Conservation (phyloP, 2,797 vertebrate species). For the Poecilia wingei region DNA sequence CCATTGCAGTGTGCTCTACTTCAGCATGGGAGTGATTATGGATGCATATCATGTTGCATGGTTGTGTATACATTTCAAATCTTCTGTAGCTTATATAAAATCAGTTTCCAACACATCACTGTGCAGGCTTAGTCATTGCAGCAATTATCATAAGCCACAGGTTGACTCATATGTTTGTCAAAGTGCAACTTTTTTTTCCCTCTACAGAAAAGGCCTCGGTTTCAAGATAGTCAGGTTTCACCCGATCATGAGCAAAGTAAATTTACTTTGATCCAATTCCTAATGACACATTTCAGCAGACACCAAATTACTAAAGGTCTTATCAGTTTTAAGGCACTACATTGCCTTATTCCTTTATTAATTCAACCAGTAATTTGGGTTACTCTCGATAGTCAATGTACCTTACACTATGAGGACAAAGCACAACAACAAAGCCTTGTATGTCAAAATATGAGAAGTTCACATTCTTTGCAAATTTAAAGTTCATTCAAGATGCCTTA, state of each 20-base stretch:
- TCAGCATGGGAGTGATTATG: constrained; percentile 31
- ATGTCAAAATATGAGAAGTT: neutral
- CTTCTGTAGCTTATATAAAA: constrained; percentile 48
- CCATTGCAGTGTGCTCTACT: constrained; percentile 1
- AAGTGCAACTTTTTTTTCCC: constrained; percentile 54
- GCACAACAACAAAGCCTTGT: neutral
- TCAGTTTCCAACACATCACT: constrained; percentile 57
- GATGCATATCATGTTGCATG: constrained; percentile 33
- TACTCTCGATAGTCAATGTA: neutral
- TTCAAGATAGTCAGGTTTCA: constrained; percentile 42
- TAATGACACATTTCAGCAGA: constrained; percentile 37
- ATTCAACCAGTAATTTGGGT: neutral
- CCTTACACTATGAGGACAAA: neutral
- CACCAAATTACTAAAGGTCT: constrained; percentile 29
- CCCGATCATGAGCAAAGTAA: constrained; percentile 37
- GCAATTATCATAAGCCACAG: constrained; percentile 78
- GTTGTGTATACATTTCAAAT: constrained; percentile 55
- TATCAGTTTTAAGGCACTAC: constrained; percentile 6
- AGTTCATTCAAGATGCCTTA: neutral
- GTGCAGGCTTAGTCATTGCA: constrained; percentile 77
- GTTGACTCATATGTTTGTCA: constrained; percentile 84
- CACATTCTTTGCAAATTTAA: neutral
- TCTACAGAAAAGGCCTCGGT: constrained; percentile 37
- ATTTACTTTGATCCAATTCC: constrained; percentile 46
- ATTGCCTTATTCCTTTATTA: constrained; percentile 25